phyloP scores from a whole-genome alignment of 1,140 invertebrate species.

The Elymnias hypermnestra region DNA sequence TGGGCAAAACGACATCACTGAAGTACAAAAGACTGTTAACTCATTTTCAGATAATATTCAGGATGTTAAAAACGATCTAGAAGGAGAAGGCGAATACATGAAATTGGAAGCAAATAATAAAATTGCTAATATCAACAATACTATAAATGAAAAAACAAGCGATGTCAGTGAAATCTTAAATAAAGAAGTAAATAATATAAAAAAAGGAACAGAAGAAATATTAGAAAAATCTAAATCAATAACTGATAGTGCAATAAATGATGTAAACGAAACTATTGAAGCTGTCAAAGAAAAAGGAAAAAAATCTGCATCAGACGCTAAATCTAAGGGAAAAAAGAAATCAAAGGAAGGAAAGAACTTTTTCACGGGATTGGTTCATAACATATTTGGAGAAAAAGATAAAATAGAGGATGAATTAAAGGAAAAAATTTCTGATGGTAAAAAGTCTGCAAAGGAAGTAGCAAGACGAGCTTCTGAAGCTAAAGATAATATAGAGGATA shows the following conservation, averaged over 20 bases:
- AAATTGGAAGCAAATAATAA: constrained; percentile 30
- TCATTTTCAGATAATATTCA: constrained; percentile 24
- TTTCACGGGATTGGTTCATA: constrained; percentile 56
- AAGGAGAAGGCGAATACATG: constrained; percentile 32
- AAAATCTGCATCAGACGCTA: constrained; percentile 34
- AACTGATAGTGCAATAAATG: constrained; percentile 36
- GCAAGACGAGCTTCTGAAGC: constrained; percentile 39
- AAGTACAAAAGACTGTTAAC: no score
- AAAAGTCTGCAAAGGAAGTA: constrained; percentile 46
- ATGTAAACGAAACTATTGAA: constrained; percentile 38
- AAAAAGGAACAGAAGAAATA: constrained; percentile 31
- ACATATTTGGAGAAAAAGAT: constrained; percentile 65
- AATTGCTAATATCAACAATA: constrained; percentile 28
- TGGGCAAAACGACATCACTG: constrained; percentile 28
- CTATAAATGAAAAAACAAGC: constrained; percentile 18
- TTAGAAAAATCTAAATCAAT: constrained; percentile 12
- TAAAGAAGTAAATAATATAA: constrained; percentile 32
- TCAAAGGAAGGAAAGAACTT: constrained; percentile 64
- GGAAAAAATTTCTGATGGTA: constrained; percentile 46
- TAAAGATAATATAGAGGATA: constrained; percentile 50
- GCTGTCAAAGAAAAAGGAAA: constrained; percentile 12
- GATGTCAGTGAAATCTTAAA: constrained; percentile 32
- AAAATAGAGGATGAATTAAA: constrained; percentile 60
- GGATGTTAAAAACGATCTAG: constrained; percentile 30
- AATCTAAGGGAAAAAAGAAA: constrained; percentile 56